Conservation (phyloP, 2,888 invertebrate genomes). For the Sisyra nigra region DNA sequence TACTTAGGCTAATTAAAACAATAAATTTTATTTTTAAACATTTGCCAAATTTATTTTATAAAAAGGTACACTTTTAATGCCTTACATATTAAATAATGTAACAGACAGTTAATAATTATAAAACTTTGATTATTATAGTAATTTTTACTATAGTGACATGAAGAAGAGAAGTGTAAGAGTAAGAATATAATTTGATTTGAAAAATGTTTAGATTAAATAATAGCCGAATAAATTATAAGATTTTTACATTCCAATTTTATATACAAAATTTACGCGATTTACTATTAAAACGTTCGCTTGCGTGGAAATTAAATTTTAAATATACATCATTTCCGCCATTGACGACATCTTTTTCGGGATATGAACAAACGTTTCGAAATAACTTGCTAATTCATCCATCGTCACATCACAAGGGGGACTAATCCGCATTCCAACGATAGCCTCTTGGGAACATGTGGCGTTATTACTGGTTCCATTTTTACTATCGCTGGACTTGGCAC, state of each 20-base stretch:
- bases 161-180: too few species aligned
- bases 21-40: too few species aligned
- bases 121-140: too few species aligned
- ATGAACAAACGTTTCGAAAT: conserved; percentile 89
- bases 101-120: too few species aligned
- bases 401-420: conserved; percentile 70
- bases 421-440: conserved; percentile 39
- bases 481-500: not conserved
- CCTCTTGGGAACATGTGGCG: conserved; percentile 54
- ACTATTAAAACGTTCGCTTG: not conserved
- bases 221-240: not conserved
- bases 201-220: too few species aligned
- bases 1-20: too few species aligned
- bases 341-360: conserved; percentile 96
- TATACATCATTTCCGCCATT: conserved; percentile 99
- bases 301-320: conserved; percentile 32
- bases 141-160: too few species aligned
- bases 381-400: conserved; percentile 87
- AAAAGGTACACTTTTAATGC: too few species aligned
- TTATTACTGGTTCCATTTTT: conserved; percentile 1
- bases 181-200: too few species aligned
- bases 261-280: not conserved
- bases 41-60: too few species aligned
- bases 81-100: too few species aligned
- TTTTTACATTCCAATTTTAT: not conserved